phyloP scores from a whole-genome alignment of 35 echinoderm and acorn worm species.

The Lytechinus pictus region DNA sequence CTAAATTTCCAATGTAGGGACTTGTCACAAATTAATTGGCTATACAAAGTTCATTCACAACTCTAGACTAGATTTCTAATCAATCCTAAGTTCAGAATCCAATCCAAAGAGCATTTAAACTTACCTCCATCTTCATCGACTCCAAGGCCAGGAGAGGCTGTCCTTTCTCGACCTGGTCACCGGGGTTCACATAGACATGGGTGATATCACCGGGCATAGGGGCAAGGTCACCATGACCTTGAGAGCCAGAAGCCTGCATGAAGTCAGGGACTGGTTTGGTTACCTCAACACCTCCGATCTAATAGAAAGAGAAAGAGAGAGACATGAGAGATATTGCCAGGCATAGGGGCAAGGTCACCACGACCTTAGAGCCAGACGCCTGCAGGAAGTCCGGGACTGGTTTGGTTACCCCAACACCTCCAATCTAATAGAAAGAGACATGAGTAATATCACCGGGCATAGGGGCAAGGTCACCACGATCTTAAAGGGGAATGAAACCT shows the following conservation, averaged over 20 bases:
- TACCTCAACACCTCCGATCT: constrained; percentile 86
- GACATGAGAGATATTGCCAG: constrained; percentile 84
- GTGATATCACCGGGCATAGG: constrained; percentile 95
- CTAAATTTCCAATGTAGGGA: too few relatives aligned
- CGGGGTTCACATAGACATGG: constrained; percentile 79
- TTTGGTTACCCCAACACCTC: constrained; percentile 64
- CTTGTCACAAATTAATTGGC: too few relatives aligned
- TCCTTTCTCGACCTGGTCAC: constrained; percentile 78
- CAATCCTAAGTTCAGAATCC: too few relatives aligned
- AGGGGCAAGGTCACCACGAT: constrained; percentile 74
- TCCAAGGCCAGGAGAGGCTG: constrained; percentile 83
- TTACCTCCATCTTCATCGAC: constrained; percentile 99
- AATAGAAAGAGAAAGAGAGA: neutral
- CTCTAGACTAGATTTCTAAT: too few relatives aligned
- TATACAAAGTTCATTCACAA: too few relatives aligned
- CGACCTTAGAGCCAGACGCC: constrained; percentile 48
- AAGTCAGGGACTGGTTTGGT: constrained; percentile 80
- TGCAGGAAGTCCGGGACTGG: constrained; percentile 83
- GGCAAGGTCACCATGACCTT: constrained; percentile 66
- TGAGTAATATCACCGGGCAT: constrained; percentile 94
- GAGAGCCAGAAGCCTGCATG: constrained; percentile 53
- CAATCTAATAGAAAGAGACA: constrained; percentile 67
- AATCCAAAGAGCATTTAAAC: neutral
- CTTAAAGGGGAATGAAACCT: too few relatives aligned
- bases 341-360: constrained; percentile 85